Base-by-base conservation (phyloP, 2,113 vertebrate species). In the Pseudopipra pipra region DNA sequence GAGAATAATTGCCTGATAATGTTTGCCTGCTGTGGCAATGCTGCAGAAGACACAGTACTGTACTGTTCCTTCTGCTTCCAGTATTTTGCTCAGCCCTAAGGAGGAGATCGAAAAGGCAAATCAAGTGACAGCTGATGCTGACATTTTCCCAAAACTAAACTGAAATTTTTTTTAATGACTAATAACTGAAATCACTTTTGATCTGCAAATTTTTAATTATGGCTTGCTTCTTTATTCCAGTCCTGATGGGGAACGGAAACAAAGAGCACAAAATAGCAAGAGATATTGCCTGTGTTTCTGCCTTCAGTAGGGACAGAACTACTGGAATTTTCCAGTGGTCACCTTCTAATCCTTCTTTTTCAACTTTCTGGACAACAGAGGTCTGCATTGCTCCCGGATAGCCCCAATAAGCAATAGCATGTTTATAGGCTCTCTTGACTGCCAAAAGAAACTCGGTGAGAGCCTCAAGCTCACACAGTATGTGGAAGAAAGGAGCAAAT, bases 1-100 rank as follows among this genome's bases (percentile, higher is more conserved):
- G 70, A 63, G 76, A 88, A 90, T 90, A 96, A 92, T 54, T 94
- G 85, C 54, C 65, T 86, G 88, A 85, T 96, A 65, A 68, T 8
- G 28, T 75, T 54, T 90, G 68, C 86, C 93, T 94, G 67, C 78
- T 85, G 78, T 27, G 70, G 68, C 78, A 94, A 28, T 0, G 1
- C 43, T 94, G 56, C 67, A 80, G 76, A 79, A 54, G 87, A 37
- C n/a, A 35, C 8, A 61, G 58, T 1, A 19, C 56, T 49, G 41
- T 28, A 33, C 21, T 43, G n/a, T 8, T 80, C 44, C 44, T 55
- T 6, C 55, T 31, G 63, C 39, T 90, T 94, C 59, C n/a, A 59
- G 35, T n/a, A 23, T 49, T 55, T 37, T 56, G 58, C 51, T 63
- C 54, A 62, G 46, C 35, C 1, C 0, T 67, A 54, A 79, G 66